Percentiles rank a stretch among this genome's conserved stretches.
Conservation (phyloP, 2,113 vertebrate species). For the Bufo bufo region DNA sequence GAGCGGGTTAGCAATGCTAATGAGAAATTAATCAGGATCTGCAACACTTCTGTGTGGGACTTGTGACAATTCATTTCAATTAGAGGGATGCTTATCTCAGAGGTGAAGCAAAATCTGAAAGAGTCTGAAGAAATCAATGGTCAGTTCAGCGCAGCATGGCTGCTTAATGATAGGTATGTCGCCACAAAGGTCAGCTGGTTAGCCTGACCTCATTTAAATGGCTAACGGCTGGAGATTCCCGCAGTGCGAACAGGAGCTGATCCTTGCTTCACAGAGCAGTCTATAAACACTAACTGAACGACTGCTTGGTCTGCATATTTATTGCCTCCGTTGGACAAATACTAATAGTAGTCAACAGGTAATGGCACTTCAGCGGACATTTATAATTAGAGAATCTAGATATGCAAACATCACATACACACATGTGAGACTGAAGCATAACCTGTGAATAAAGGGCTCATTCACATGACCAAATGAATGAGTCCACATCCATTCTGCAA, state of each 20-base stretch:
- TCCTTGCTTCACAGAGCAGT: neutral
- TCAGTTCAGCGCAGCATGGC: constrained; percentile 17
- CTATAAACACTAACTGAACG: neutral
- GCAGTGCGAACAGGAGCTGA: neutral
- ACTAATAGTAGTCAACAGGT: neutral
- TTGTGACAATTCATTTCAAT: constrained; percentile 36
- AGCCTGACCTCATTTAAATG: constrained; percentile 35
- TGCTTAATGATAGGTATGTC: constrained; percentile 35
- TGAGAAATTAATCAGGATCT: constrained; percentile 34
- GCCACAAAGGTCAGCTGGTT: neutral
- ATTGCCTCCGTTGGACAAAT: neutral
- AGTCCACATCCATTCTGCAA: too few species aligned
- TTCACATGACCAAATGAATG: too few species aligned
- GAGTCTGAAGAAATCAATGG: constrained; percentile 42
- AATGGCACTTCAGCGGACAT: neutral
- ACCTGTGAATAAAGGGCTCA: too few species aligned
- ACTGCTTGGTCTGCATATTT: neutral
- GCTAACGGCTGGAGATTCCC: constrained; percentile 11
- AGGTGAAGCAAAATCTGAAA: constrained; percentile 39
- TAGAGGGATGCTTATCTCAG: constrained; percentile 14
- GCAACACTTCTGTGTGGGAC: neutral
- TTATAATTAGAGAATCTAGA: constrained; percentile 3
- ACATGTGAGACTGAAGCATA: neutral
- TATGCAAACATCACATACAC: neutral
- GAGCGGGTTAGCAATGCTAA: constrained; percentile 34